Conservation (phyloP, 2,888 invertebrate genomes). For the Ormia ochracea region DNA sequence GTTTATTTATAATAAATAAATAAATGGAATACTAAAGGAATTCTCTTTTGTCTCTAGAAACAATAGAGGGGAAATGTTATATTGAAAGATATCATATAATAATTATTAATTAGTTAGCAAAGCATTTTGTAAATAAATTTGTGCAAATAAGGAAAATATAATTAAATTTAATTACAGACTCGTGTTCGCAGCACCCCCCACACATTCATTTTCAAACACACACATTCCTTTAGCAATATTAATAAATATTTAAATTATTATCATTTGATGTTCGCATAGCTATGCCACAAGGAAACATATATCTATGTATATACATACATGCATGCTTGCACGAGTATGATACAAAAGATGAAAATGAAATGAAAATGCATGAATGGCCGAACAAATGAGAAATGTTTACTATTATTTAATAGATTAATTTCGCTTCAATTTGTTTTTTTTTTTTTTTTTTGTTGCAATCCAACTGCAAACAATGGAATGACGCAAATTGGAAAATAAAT, state of each 20-base stretch:
- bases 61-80: conserved; percentile 11
- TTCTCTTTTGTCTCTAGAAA: background rate
- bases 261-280: conserved; percentile 22
- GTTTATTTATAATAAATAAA: background rate
- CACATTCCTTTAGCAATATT: background rate
- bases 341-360: background rate
- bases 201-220: background rate
- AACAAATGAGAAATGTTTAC: conserved; percentile 5
- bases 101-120: conserved; percentile 20
- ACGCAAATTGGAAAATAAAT: conserved; percentile 50
- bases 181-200: background rate
- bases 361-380: background rate
- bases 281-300: too few relatives aligned
- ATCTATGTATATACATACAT: background rate
- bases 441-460: background rate
- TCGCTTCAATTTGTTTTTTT: too few relatives aligned
- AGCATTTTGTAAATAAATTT: conserved; percentile 18
- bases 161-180: conserved; percentile 39
- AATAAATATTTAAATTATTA: conserved; percentile 31
- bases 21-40: background rate
- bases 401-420: conserved; percentile 22
- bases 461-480: conserved; percentile 34
- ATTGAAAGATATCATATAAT: background rate
- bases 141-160: conserved; percentile 19
- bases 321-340: conserved; percentile 37